Base-by-base conservation (phyloP, 2,888 invertebrate species). In the Xestia sexstrigata region DNA sequence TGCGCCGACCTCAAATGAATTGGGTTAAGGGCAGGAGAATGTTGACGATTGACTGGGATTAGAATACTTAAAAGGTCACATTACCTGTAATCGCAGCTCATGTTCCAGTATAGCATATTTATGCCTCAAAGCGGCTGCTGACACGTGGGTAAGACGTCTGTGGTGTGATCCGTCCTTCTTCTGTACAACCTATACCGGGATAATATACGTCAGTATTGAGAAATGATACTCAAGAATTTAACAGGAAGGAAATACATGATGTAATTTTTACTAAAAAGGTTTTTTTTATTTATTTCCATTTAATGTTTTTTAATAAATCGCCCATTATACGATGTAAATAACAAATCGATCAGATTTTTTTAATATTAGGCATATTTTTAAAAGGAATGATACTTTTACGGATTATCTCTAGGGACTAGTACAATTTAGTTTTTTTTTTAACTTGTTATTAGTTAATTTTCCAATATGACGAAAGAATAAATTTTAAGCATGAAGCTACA, bases 91-190 rank as follows among this genome's bases (percentile, higher is more conserved):
- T 76, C 96, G 91, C 47, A 97, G 84, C 82, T 97, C 97, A 72
- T 97, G 97, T 81, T 97, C 97, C 90, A 97, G 87, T 70, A 97
- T 94, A 2, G 97, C 97, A 82, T 96, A 97, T 89, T 97, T 97
- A 83, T 97, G 97, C 45, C 97, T 92, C 73, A 97, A 81, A 0
- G 96, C 95, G 0, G 96, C 95, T 0, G 96, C 93, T 0, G 96
- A 95, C 13, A 96, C 95, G 85, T 96, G 96, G 0, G 94, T 92
- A 47, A 96, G 82, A n/a, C 96, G 94, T 3, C 94, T 91, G 20
- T 95, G 94, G 4, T 92, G 85, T 1, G 92, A 87, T 1, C 93
- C 94, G 55, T 96, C 96, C 85, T 93, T 95, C 81, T 94, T 95
- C 83, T 96, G 96, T 81, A 96, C 96, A 90, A 96, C 96, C 96